phyloP scores from a whole-genome alignment of 2,113 vertebrate species.

The Daphoenositta chrysoptera region DNA sequence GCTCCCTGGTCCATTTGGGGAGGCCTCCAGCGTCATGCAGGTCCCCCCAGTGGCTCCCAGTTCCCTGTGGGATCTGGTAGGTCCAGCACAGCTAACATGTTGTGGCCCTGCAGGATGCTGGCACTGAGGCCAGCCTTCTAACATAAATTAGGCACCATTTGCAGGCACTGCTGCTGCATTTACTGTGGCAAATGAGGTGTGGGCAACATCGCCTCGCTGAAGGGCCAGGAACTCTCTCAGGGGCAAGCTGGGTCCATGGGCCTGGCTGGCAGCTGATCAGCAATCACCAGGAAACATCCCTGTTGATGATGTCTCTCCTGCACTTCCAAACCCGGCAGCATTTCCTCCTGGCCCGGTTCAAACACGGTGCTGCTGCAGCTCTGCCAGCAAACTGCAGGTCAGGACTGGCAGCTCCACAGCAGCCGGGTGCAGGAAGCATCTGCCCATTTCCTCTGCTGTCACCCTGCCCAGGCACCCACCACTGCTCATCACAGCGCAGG shows the following conservation, averaged over 20 bases:
- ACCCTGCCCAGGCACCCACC: background rate
- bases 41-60: background rate
- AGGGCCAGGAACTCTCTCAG: background rate
- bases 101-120: background rate
- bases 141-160: background rate
- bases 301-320: background rate
- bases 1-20: background rate
- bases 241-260: background rate
- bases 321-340: background rate
- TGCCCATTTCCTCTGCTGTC: background rate
- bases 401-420: background rate
- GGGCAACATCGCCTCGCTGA: background rate
- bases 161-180: background rate
- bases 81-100: background rate
- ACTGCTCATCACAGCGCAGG: background rate
- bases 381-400: background rate
- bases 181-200: background rate
- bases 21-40: background rate
- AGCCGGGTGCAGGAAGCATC: background rate
- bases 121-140: background rate
- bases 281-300: accelerated
- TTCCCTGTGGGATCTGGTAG: background rate
- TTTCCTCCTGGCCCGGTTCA: background rate
- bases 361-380: background rate
- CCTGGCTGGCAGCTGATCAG: background rate